Conservation (phyloP, 1,140 invertebrate genomes). For the Tetramorium parvispinum region DNA sequence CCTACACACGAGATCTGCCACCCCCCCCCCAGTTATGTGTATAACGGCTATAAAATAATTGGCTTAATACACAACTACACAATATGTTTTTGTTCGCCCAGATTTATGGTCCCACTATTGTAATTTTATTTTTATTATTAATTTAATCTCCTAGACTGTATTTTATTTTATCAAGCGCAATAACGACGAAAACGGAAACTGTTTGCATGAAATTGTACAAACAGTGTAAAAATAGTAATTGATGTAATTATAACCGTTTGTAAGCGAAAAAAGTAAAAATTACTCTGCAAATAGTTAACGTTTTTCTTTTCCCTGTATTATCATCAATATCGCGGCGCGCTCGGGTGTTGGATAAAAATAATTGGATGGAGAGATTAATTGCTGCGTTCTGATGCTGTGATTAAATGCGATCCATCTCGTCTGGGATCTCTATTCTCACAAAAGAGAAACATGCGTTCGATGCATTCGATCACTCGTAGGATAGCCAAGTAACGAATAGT, state of each 20-base stretch:
- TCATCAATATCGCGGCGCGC: too few species aligned
- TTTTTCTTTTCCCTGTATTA: neutral
- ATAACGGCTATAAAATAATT: slow-evolving; percentile 55
- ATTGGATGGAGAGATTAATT: neutral
- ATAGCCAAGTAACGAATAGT: slow-evolving; percentile 64
- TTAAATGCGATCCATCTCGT: slow-evolving; percentile 2
- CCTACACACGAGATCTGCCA: neutral
- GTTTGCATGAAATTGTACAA: neutral
- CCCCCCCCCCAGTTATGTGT: neutral
- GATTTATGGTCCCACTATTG: slow-evolving; percentile 39
- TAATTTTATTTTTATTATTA: slow-evolving; percentile 58
- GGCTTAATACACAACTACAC: slow-evolving; percentile 40
- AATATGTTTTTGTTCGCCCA: slow-evolving; percentile 34
- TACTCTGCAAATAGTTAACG: neutral
- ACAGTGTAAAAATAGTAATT: slow-evolving; percentile 20
- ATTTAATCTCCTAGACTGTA: slow-evolving; percentile 29
- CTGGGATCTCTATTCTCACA: neutral
- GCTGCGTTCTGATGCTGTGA: too few species aligned
- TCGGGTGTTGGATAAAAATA: neutral
- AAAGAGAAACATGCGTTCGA: neutral
- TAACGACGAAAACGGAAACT: slow-evolving; percentile 15
- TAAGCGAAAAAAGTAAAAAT: slow-evolving; percentile 10
- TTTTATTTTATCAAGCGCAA: slow-evolving; percentile 12
- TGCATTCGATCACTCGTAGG: slow-evolving; percentile 32
- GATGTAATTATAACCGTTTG: slow-evolving; percentile 22